Base-by-base conservation (phyloP, 2,888 invertebrate genomes). In the Gerris lacustris region DNA sequence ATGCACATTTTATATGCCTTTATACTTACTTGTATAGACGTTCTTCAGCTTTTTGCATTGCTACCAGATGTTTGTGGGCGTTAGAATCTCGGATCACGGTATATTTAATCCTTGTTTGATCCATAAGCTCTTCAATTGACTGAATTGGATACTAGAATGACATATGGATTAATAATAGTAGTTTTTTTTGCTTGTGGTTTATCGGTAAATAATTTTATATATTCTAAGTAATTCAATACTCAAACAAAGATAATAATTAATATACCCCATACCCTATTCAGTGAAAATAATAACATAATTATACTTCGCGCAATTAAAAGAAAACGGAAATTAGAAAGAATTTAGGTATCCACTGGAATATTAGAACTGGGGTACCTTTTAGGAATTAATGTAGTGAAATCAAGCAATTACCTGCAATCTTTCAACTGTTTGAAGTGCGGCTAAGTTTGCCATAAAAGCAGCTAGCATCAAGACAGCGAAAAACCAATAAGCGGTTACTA, bases 401-500 rank as follows among this genome's bases (percentile, higher is more conserved):
- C 31, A 31, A 31, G 31, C 31, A 31, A 31, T 55, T 55, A 55
- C 55, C 55, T 55, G 55, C 9, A 55, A 15, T 55, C 55, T 55
- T 15, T 55, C 55, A 44, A 94, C 93, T 0, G 94, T 94, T 0
- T 94, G 84, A 77, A 94, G 93, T 0, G 94, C 94, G 0, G 94
- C 94, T 72, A 86, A 76, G 78, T 91, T 91, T 0, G 91, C 94
- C 0, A 94, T 94, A 79, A 94, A 94, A 0, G 94, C 93, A 0
- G 94, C 94, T 77, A 94, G 79, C 93, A 94, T 94, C 0, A 94
- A 83, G 0, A 94, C 93, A 1, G 93, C 94, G 79, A 94, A 94
- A 0, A 94, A 82, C 94, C 94, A 94, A 78, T 94, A 94, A 0
- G 93, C 92, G 0, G 93, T 93, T 0, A 94, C 93, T 17, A 94